Conservation (phyloP, 2,113 vertebrate genomes). For the Nerophis lumbriciformis region DNA sequence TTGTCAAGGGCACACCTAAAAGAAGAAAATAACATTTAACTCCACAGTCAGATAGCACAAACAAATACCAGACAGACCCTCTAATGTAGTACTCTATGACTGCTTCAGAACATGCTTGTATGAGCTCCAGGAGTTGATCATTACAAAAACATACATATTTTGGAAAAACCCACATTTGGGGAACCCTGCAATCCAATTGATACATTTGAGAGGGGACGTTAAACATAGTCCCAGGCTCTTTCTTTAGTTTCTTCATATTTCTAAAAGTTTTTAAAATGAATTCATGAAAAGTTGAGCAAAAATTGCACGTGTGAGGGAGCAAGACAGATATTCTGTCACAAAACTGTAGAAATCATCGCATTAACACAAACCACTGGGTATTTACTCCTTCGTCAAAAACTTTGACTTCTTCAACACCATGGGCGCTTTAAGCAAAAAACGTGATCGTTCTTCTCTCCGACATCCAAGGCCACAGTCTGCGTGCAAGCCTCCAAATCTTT, state of each 20-base stretch:
- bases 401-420: slow-evolving; percentile 35
- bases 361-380: slow-evolving; percentile 24
- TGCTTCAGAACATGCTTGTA: slow-evolving; percentile 30
- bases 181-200: slow-evolving; percentile 7
- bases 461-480: slow-evolving; percentile 43
- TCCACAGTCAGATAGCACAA: slow-evolving; percentile 64
- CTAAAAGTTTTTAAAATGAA: slow-evolving; percentile 3
- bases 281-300: slow-evolving; percentile 12
- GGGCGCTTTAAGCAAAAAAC: not conserved
- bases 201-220: slow-evolving; percentile 13
- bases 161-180: not conserved
- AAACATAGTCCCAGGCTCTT: not conserved
- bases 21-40: slow-evolving; percentile 78
- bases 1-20: slow-evolving; percentile 77
- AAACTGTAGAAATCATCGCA: slow-evolving; percentile 20
- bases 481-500: slow-evolving; percentile 35
- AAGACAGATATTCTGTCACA: slow-evolving; percentile 9
- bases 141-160: not conserved
- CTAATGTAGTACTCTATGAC: slow-evolving; percentile 13
- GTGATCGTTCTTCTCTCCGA: slow-evolving; percentile 15
- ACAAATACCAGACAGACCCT: slow-evolving; percentile 42
- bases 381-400: slow-evolving; percentile 14
- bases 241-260: slow-evolving; percentile 6
- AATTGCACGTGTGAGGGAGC: slow-evolving; percentile 7
- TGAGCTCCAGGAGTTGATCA: not conserved